Conservation (phyloP, 64 coral and sea anemone genomes). For the Catalaphyllia jardinei region DNA sequence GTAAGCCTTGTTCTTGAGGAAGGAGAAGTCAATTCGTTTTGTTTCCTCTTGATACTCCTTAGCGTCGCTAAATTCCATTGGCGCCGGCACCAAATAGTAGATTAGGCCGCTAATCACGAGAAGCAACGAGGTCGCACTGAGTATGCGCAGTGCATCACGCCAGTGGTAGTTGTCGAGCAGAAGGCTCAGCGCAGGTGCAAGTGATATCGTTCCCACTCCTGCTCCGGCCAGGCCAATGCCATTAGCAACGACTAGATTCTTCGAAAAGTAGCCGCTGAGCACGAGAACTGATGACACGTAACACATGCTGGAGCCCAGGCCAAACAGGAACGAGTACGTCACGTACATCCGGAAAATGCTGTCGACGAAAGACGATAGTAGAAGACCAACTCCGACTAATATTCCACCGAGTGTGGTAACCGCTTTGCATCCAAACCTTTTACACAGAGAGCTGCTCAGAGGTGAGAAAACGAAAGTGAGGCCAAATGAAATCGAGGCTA, state of each 20-base stretch:
- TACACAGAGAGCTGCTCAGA: constrained; percentile 34
- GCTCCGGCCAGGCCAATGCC: constrained; percentile 76
- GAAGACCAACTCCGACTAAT: constrained; percentile 62
- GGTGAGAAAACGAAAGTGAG: constrained; percentile 72
- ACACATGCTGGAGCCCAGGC: constrained; percentile 67
- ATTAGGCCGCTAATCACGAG: constrained; percentile 56
- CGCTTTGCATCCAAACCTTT: constrained; percentile 46
- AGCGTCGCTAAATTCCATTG: constrained; percentile 22
- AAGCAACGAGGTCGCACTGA: constrained; percentile 59
- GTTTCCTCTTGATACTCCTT: constrained; percentile 20
- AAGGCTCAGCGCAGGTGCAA: constrained; percentile 54
- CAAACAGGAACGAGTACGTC: constrained; percentile 77
- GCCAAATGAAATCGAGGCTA: constrained; percentile 77
- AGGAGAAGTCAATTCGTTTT: constrained; percentile 58
- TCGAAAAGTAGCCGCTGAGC: constrained; percentile 73
- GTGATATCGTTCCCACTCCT: constrained; percentile 78
- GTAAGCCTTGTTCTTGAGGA: constrained; percentile 90
- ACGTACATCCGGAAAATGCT: constrained; percentile 68
- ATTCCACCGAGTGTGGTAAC: constrained; percentile 53
- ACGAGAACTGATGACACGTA: constrained; percentile 82
- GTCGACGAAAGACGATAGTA: constrained; percentile 54
- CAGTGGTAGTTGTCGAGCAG: constrained; percentile 57
- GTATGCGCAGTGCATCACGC: constrained; percentile 63
- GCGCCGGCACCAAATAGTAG: constrained; percentile 45
- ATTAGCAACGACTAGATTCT: constrained; percentile 72